Percentiles rank a stretch among this genome's conserved stretches.
Conservation (phyloP, 2,888 invertebrate species). For the Eristalinus sepulchralis region DNA sequence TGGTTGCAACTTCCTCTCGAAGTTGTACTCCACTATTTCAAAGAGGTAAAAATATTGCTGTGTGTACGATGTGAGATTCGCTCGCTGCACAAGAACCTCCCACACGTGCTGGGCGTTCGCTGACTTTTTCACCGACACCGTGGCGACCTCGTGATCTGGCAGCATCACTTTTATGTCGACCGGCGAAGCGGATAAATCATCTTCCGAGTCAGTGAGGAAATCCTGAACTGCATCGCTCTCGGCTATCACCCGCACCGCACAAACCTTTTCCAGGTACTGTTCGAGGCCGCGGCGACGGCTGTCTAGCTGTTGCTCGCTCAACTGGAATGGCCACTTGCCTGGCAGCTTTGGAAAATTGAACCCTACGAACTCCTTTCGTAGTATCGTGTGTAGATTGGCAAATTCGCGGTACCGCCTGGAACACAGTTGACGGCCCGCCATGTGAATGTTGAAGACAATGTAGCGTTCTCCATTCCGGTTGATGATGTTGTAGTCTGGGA, state of each 20-base stretch:
- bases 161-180: conserved; percentile 91
- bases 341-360: conserved; percentile 98
- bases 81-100: conserved; percentile 91
- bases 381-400: conserved; percentile 91
- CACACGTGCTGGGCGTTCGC: conserved; percentile 96
- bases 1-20: conserved; percentile 95
- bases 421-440: conserved; percentile 99
- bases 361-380: conserved; percentile 96
- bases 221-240: conserved; percentile 98
- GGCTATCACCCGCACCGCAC: conserved; percentile 98
- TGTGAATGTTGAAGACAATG: conserved; percentile 98
- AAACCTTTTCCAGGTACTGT: conserved; percentile 98
- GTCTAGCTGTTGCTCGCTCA: conserved; percentile 98
- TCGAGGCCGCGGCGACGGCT: conserved; percentile 96
- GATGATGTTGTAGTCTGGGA: conserved; percentile 97
- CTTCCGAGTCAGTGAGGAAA: conserved; percentile 96
- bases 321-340: conserved; percentile 98
- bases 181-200: conserved; percentile 88
- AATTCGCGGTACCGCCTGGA: conserved; percentile 98
- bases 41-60: conserved; percentile 97
- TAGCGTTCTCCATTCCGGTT: conserved; percentile 94
- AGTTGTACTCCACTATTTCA: conserved; percentile 98
- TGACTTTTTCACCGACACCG: conserved; percentile 93
- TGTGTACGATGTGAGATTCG: conserved; percentile 89
- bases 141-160: conserved; percentile 94